Base-by-base conservation (phyloP, 2,113 vertebrate species). In the Panthera leo region DNA sequence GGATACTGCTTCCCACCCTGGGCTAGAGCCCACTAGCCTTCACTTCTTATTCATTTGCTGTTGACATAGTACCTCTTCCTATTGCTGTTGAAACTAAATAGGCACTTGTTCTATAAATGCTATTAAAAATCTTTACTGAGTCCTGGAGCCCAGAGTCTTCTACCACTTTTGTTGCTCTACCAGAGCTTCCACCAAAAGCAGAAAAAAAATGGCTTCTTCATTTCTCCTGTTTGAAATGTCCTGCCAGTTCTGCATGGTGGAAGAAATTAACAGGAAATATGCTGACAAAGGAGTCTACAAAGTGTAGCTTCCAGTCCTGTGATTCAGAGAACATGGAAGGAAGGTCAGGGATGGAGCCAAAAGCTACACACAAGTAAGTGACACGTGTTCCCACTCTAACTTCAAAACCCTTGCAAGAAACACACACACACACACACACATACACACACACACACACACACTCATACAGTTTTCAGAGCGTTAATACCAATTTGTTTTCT, bases 61-160 rank as follows among this genome's bases (percentile, higher is more conserved):
- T 25, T 85, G 48, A 71, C 18, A 55, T 6, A 39, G 3, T n/a
- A 31, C 18, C 48, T 95, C 7, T 34, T 80, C 13, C 53, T 55
- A 16, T 10, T 61, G 48, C 42, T 61, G 34, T 58, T 86, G 16
- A 34, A 78, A 63, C 23, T 78, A 86, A 42, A 51, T 0, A 36
- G 31, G 0, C 31, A 51, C 53, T n/a, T 87, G 23, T 86, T 91
- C 42, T 71, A 83, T 1, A 87, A 27, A 48, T 13, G 45, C 16
- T 90, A 25, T 51, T 92, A 86, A 85, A 85, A 71, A 3, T 8
- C 71, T 95, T 63, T 94, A n/a, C n/a, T 51, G 29, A 97, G 18
- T 58, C 11, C 2, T 71, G 14, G 29, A 84, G 8, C 36, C 21
- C 39, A 76, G 39, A 84, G 9, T 15, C 55, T 79, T 68, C 34